A percentile compares a stretch with the other conserved stretches of the same genome.
phyloP scores from a whole-genome alignment of 2,113 vertebrate species.

The Mormyrus iriodes region DNA sequence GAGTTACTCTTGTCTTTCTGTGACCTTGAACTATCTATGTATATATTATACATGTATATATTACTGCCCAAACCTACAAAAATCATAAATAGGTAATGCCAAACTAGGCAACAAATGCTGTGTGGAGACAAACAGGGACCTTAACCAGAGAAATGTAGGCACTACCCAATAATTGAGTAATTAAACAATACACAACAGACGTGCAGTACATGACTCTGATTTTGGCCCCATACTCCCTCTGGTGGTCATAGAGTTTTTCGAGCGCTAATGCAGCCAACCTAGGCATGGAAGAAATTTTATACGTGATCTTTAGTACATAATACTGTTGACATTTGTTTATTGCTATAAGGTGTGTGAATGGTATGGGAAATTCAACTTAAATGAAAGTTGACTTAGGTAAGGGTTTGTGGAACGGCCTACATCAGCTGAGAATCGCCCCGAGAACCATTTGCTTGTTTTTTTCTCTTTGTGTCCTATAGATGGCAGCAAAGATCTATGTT shows the following conservation, averaged over 20 bases:
- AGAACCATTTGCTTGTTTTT: neutral
- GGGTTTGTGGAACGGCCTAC: neutral
- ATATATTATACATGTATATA: too few species aligned
- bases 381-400: neutral
- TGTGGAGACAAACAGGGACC: neutral
- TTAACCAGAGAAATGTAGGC: neutral
- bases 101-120: neutral
- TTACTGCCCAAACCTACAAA: neutral
- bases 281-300: neutral
- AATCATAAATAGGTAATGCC: neutral
- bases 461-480: neutral
- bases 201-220: neutral
- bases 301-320: neutral
- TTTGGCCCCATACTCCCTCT: neutral
- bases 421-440: neutral
- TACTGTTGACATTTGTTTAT: neutral
- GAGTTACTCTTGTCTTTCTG: neutral
- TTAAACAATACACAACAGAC: neutral
- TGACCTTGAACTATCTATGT: neutral
- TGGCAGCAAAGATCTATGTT: neutral
- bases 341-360: neutral
- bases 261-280: neutral
- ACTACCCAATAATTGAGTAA: neutral
- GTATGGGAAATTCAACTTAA: neutral
- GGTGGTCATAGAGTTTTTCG: neutral